phyloP scores from a whole-genome alignment of 2,888 invertebrate species.

The Conus canariensis region DNA sequence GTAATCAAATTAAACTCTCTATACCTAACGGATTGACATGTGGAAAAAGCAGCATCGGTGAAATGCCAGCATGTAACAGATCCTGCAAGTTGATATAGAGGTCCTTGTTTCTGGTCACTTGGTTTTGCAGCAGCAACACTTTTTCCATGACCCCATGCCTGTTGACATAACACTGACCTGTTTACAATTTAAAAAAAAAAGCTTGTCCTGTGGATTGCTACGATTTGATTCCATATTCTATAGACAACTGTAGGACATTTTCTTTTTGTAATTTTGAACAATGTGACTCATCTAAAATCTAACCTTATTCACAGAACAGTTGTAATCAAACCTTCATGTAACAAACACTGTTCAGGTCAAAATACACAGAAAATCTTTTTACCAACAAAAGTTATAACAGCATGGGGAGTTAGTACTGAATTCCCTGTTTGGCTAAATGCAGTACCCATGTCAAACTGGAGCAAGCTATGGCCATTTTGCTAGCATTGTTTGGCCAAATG shows the following conservation, averaged over 20 bases:
- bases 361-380: too few relatives aligned
- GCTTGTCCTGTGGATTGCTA: neutral
- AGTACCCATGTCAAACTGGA: too few relatives aligned
- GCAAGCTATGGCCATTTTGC: too few relatives aligned
- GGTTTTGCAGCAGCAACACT: constrained; percentile 53
- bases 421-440: too few relatives aligned
- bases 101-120: constrained; percentile 33
- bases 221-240: neutral
- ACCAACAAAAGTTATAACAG: too few relatives aligned
- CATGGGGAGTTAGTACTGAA: too few relatives aligned
- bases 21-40: constrained; percentile 36
- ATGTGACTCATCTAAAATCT: too few relatives aligned
- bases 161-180: neutral
- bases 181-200: neutral
- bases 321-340: too few relatives aligned
- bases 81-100: constrained; percentile 36
- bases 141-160: constrained; percentile 63
- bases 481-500: too few relatives aligned
- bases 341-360: too few relatives aligned
- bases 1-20: neutral
- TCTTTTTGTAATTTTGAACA: too few relatives aligned
- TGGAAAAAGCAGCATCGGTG: constrained; percentile 26
- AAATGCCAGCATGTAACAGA: constrained; percentile 37
- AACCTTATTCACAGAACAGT: too few relatives aligned
- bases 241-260: neutral